These are phyloP conservation scores for Dendrolimus pini DNA, from an alignment of 2,888 invertebrate genomes.

Conservation along the genomic window DNA sequence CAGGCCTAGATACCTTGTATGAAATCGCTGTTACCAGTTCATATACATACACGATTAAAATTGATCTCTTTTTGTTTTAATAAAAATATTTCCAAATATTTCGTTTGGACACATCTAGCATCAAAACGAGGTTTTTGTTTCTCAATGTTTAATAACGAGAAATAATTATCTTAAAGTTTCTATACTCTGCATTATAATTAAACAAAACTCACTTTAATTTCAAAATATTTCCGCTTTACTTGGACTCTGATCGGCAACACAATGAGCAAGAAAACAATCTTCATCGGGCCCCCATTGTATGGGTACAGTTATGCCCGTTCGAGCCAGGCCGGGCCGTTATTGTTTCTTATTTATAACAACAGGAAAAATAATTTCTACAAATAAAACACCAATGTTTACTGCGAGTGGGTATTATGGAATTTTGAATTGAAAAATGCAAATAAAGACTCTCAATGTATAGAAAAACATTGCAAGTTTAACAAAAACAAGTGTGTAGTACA, in stretches of 20 bases:
- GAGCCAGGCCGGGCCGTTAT: constrained; percentile 17
- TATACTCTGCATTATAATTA: background rate
- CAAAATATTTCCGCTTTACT: background rate
- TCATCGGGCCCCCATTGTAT: background rate
- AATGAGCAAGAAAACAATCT: background rate
- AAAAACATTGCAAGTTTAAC: too few species aligned
- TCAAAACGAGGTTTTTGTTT: too few species aligned
- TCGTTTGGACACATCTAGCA: too few species aligned
- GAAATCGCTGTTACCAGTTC: too few species aligned
- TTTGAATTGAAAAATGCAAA: background rate
- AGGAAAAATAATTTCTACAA: constrained; percentile 16
- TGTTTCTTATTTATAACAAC: constrained; percentile 38
- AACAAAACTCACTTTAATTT: background rate
- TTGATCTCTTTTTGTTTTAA: too few species aligned
- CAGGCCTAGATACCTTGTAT: too few species aligned
- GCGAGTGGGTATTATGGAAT: constrained; percentile 21
- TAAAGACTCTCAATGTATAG: too few species aligned
- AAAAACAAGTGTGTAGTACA: too few species aligned
- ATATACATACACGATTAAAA: too few species aligned
- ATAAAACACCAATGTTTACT: constrained; percentile 13
- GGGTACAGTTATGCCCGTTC: background rate
- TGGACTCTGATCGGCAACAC: background rate
- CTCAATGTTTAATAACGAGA: too few species aligned
- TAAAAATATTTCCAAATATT: too few species aligned
- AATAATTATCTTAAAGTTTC: too few species aligned